A percentile compares a stretch with the other conserved stretches of the same genome.
Evolutionary conservation across 1,140 invertebrate species (phyloP).

Genomic region (Acromyrmex heyeri): DNA sequence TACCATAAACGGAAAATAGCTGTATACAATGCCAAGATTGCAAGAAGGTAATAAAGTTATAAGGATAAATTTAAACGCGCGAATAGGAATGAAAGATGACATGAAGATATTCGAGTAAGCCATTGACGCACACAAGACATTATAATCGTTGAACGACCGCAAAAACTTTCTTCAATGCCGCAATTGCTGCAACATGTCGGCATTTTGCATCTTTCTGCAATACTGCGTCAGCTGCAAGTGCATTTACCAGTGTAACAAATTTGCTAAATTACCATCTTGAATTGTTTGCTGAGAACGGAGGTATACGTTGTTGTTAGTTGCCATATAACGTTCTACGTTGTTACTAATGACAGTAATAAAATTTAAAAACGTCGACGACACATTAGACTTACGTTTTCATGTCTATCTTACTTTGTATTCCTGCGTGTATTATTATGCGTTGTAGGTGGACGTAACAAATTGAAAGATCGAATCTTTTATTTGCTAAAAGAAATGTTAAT

Average conservation of each 20-base stretch:
- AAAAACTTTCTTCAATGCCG: conserved; percentile 55
- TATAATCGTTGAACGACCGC: conserved; percentile 45
- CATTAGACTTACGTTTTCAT: conserved; percentile 11
- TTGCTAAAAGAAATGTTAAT: not conserved
- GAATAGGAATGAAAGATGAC: conserved; percentile 24
- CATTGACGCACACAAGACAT: conserved; percentile 9
- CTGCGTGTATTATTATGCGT: not conserved
- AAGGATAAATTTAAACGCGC: conserved; percentile 15
- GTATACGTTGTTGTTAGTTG: conserved; percentile 13
- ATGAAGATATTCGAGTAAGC: conserved; percentile 39
- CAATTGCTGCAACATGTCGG: conserved; percentile 35
- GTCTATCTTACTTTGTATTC: not conserved
- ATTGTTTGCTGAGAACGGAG: not conserved
- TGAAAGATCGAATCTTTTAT: not conserved
- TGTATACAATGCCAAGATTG: not conserved
- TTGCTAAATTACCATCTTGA: conserved; percentile 53
- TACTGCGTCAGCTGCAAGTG: conserved; percentile 34
- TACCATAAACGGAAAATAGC: not conserved
- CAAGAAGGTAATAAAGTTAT: conserved; percentile 20
- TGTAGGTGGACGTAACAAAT: not conserved
- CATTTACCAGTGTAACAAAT: conserved; percentile 25
- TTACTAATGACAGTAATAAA: conserved; percentile 40
- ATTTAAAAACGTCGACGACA: conserved; percentile 9
- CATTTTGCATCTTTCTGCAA: conserved; percentile 51
- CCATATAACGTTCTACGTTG: not conserved